These are phyloP conservation scores for Eupithecia exiguata DNA, from an alignment of 2,888 invertebrate species.

Conservation along the genomic window DNA sequence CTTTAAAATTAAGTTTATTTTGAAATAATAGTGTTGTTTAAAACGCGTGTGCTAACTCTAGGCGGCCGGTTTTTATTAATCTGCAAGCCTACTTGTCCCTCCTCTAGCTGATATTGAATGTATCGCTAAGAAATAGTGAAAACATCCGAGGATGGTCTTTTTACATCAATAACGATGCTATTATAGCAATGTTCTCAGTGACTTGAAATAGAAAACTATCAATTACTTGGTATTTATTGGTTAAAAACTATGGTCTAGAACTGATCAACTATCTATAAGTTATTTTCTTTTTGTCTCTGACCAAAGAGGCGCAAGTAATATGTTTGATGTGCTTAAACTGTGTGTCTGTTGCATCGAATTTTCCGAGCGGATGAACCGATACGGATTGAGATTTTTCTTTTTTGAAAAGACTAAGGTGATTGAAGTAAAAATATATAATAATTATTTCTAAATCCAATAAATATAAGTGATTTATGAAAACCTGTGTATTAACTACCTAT, in stretches of 20 bases:
- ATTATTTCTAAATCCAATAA: too few species aligned
- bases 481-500: background rate
- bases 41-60: too few species aligned
- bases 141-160: slow-evolving; percentile 55
- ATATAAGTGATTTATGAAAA: background rate
- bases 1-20: background rate
- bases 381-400: background rate
- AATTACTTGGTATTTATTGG: background rate
- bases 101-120: slow-evolving; percentile 55
- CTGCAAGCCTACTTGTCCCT: background rate
- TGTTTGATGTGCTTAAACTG: background rate
- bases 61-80: background rate
- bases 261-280: background rate
- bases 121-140: slow-evolving; percentile 61
- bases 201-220: background rate
- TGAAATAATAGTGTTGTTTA: background rate
- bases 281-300: background rate
- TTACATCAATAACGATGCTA: slow-evolving; percentile 65
- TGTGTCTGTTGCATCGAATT: too few species aligned
- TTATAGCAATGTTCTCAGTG: slow-evolving; percentile 72
- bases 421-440: too few species aligned
- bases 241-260: background rate
- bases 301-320: background rate
- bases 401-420: background rate
- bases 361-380: too few species aligned